phyloP scores from a whole-genome alignment of 2,797 vertebrate species.

The Otolemur crassicaudatus region DNA sequence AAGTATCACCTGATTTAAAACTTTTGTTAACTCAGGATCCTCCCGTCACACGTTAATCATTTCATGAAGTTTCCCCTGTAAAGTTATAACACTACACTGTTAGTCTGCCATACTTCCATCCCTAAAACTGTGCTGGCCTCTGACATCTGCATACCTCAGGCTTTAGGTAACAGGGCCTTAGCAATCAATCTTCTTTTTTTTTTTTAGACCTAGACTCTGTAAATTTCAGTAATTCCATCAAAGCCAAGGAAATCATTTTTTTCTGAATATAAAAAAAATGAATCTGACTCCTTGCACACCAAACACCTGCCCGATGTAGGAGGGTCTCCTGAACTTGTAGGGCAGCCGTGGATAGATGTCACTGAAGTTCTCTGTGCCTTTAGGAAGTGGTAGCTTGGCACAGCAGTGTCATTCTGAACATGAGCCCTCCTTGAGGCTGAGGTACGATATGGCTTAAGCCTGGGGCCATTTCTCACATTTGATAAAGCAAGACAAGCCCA shows the following conservation, averaged over 20 bases:
- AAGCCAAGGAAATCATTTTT: not conserved
- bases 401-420: not conserved
- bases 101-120: not conserved
- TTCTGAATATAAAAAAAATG: not conserved
- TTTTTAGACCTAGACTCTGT: not conserved
- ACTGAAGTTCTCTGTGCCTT: not conserved
- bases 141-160: not conserved
- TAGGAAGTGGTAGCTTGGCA: not conserved
- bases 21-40: not conserved
- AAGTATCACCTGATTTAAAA: not conserved
- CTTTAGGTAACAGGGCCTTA: not conserved
- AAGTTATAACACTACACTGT: not conserved
- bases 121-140: not conserved
- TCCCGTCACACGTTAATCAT: not conserved
- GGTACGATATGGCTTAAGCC: not conserved
- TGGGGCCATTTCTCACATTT: not conserved
- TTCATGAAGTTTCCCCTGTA: not conserved
- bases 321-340: not conserved
- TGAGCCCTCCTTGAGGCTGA: not conserved
- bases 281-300: not conserved
- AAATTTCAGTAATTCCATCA: slow-evolving; percentile 37
- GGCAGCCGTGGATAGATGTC: not conserved
- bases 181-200: not conserved
- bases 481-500: not conserved
- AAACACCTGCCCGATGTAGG: not conserved